Conservation (phyloP, 2,113 vertebrate genomes). For the Gila orcuttii region DNA sequence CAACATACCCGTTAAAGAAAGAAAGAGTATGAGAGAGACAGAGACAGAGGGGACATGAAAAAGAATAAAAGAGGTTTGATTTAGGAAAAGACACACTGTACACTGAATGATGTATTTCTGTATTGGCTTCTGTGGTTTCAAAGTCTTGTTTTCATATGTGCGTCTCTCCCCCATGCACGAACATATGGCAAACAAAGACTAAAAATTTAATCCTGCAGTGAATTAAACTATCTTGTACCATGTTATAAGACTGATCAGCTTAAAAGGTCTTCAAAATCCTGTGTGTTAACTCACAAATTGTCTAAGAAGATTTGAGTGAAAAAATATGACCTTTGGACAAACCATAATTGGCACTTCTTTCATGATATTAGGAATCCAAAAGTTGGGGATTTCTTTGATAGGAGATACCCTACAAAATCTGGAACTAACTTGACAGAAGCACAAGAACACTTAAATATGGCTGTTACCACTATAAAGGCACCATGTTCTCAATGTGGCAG, state of each 20-base stretch:
- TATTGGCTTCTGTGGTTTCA: neutral
- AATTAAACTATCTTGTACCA: conserved; percentile 1
- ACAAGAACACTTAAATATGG: conserved; percentile 1
- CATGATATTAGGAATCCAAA: neutral
- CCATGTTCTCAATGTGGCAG: neutral
- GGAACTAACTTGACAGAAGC: neutral
- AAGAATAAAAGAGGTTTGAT: neutral
- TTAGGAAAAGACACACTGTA: neutral
- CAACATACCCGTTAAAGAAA: neutral
- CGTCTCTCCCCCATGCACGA: neutral
- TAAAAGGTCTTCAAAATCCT: neutral
- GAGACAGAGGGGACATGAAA: neutral
- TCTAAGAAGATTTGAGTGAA: neutral
- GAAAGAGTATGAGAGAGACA: neutral
- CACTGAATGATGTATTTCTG: neutral
- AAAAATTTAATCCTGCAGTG: neutral
- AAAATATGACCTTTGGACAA: neutral
- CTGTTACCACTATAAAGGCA: conserved; percentile 19
- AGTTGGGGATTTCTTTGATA: neutral
- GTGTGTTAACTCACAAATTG: neutral
- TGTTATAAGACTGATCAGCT: neutral
- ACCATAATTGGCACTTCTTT: neutral
- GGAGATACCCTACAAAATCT: neutral
- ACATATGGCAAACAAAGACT: neutral
- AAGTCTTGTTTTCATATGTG: neutral